Conservation (phyloP, 2,113 vertebrate species). For the Ochotona princeps region DNA sequence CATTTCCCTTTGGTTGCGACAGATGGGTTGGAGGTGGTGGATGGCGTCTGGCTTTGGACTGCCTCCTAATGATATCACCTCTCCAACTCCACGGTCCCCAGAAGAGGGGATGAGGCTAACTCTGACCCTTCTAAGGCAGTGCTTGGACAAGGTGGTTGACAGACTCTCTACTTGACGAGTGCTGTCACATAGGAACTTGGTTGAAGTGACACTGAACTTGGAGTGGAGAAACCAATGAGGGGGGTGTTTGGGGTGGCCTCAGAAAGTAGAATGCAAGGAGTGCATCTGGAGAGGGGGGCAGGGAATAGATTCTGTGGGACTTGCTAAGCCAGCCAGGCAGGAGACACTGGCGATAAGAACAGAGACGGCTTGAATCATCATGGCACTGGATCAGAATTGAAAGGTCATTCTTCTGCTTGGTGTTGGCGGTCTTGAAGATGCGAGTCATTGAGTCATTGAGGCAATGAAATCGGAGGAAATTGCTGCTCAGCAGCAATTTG, state of each 20-base stretch:
- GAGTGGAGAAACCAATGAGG: neutral
- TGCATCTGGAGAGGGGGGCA: neutral
- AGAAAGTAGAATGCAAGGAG: neutral
- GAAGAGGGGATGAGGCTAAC: neutral
- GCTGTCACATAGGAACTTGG: neutral
- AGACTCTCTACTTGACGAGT: neutral
- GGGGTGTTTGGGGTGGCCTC: neutral
- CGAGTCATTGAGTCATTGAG: neutral
- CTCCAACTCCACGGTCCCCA: neutral
- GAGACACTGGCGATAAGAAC: slow-evolving; percentile 5
- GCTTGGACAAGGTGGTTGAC: neutral
- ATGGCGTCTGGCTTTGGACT: neutral
- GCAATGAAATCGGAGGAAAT: neutral
- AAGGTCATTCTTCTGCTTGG: neutral
- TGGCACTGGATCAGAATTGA: neutral
- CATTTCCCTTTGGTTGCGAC: neutral
- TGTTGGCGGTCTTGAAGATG: neutral
- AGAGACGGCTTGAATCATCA: neutral
- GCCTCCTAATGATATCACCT: too few species aligned
- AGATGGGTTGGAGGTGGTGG: neutral
- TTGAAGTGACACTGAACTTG: neutral
- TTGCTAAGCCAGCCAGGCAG: neutral
- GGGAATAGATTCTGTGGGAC: neutral
- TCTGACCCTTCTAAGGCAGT: neutral
- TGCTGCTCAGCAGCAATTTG: neutral